Percentiles rank a stretch among this genome's conserved stretches.
Evolutionary conservation across 2,113 vertebrate species (phyloP).

Genomic region (Cyprinodon tularosa): DNA sequence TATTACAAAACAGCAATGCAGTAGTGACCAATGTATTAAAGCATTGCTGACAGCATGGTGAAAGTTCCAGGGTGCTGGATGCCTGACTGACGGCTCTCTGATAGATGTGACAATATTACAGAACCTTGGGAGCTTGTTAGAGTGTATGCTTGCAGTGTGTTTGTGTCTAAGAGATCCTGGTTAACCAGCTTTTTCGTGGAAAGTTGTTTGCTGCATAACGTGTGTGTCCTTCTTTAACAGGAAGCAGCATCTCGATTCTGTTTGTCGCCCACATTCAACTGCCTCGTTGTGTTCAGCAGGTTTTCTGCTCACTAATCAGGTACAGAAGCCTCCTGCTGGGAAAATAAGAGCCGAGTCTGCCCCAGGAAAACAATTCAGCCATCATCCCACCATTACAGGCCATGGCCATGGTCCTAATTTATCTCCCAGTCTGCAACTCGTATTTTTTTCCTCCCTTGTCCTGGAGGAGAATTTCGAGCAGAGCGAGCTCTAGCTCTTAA

Average conservation of each 20-base stretch:
- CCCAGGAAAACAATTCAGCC: conserved; percentile 61
- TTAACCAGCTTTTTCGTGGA: conserved; percentile 12
- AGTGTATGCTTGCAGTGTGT: conserved; percentile 1
- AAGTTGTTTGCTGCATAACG: conserved; percentile 5
- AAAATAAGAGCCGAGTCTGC: conserved; percentile 55
- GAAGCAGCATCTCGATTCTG: conserved; percentile 36
- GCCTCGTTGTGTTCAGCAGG: conserved; percentile 44
- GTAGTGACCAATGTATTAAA: conserved; percentile 12
- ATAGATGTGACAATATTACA: conserved; percentile 28
- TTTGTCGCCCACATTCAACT: conserved; percentile 42
- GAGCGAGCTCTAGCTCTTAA: conserved; percentile 38
- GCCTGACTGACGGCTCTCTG: conserved; percentile 16
- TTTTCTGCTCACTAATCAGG: conserved; percentile 59
- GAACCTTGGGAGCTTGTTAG: conserved; percentile 47
- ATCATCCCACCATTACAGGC: conserved; percentile 56
- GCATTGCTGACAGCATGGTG: conserved; percentile 18
- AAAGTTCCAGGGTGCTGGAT: background rate
- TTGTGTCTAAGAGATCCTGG: conserved; percentile 13
- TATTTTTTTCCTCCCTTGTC: background rate
- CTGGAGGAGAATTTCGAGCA: conserved; percentile 41
- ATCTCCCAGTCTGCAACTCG: conserved; percentile 43
- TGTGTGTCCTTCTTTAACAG: conserved; percentile 27
- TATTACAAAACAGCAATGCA: background rate
- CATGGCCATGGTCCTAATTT: conserved; percentile 53
- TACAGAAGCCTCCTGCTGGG: conserved; percentile 59